Base-by-base conservation (phyloP, 92 coral and sea anemone genomes). In the Palythoa heliodiscus region DNA sequence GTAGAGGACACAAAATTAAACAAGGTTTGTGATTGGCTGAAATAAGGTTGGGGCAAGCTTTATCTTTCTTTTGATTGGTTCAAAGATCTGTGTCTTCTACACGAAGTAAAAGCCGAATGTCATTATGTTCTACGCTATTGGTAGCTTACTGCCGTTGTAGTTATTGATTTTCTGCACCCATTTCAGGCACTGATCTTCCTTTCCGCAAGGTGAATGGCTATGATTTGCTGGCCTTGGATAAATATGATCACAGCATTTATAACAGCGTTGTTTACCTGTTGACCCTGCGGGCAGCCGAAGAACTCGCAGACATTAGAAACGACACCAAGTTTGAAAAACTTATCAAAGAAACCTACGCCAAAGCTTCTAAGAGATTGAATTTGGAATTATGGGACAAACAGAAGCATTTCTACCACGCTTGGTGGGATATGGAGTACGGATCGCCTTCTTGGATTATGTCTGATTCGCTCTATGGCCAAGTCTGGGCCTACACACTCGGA, bases 391-490 rank as follows among this genome's bases (percentile, higher is more conserved):
- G 98, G 98, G 88, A 86, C 86, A 87, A 86, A 50, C 37, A 75
- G 20, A 85, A 75, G 53, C 86, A 89, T 58, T 90, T 77, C 75
- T 94, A 90, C 78, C 91, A 90, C 73, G 98, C 98, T 38, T 94
- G 98, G 98, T 94, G 95, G 95, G 98, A 94, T 64, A 87, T 87
- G 88, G 98, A 94, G 73, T 94, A 94, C 47, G 98, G 98, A 73
- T 93, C 98, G 12, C 91, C 92, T 64, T 86, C 93, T 64, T 94
- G 98, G 98, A 88, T 94, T 50, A 94, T 94, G 98, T 94, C 98
- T 11, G 98, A 94, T 75, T 92, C 98, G 80, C 84, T 94, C 29
- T 94, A 94, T 92, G 98, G 98, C 24, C 98, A 94, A 90, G 93
- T 92, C 23, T 94, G 98, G 98, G 98, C 95, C 66, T 86, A 94